Evolutionary conservation across 2,797 vertebrate genomes (phyloP).

Genomic region (Anisognathus igniventris): DNA sequence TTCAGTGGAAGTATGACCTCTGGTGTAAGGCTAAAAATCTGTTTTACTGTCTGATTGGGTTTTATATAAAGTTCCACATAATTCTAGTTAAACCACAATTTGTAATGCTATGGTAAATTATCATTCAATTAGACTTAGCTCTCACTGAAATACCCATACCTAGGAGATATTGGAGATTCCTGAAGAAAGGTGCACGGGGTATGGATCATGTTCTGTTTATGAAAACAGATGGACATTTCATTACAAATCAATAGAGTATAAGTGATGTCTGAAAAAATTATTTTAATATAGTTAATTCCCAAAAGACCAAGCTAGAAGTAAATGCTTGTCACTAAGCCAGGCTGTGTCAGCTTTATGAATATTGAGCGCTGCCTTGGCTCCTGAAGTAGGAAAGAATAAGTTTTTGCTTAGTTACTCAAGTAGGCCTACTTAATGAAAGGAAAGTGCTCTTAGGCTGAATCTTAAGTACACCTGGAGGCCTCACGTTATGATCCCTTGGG

Average conservation of each 20-base stretch:
- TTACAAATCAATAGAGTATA: slow-evolving; percentile 48
- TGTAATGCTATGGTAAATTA: slow-evolving; percentile 55
- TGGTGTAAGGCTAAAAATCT: slow-evolving; percentile 55
- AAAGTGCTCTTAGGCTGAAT: neutral
- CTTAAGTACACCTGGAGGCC: neutral
- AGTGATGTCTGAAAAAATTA: slow-evolving; percentile 37
- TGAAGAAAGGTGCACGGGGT: neutral
- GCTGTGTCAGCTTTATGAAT: neutral
- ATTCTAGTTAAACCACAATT: slow-evolving; percentile 54
- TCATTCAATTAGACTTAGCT: slow-evolving; percentile 48
- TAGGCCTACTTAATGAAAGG: neutral
- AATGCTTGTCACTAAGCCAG: neutral
- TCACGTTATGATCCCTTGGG: neutral
- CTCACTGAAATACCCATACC: slow-evolving; percentile 9
- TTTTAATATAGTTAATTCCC: slow-evolving; percentile 53
- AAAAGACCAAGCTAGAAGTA: neutral
- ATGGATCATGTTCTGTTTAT: slow-evolving; percentile 30
- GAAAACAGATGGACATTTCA: slow-evolving; percentile 58
- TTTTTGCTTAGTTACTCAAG: neutral
- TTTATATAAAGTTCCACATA: slow-evolving; percentile 27
- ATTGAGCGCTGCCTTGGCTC: neutral
- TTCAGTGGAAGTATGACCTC: slow-evolving; percentile 33
- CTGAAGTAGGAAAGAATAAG: neutral
- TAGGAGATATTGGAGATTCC: slow-evolving; percentile 23
- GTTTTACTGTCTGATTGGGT: slow-evolving; percentile 43